Evolutionary conservation across 1,140 invertebrate genomes (phyloP).

Genomic region (Solenopsis invicta): DNA sequence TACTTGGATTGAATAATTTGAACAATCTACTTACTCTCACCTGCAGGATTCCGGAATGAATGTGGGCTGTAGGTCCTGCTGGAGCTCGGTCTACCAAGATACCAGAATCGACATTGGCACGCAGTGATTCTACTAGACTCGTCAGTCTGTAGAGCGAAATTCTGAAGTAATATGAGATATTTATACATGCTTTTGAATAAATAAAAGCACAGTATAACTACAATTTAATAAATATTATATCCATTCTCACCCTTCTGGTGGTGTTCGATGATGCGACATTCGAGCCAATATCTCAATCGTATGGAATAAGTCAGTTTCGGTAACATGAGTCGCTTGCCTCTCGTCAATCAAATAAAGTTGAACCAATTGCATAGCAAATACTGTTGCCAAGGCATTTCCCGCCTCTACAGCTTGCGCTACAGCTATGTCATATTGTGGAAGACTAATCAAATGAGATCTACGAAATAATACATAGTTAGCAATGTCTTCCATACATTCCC

Average conservation of each 20-base stretch:
- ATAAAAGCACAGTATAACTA: neutral
- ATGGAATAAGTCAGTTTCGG: slow-evolving; percentile 94
- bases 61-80: slow-evolving; percentile 94
- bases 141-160: slow-evolving; percentile 88
- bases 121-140: slow-evolving; percentile 91
- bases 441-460: slow-evolving; percentile 89
- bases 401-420: slow-evolving; percentile 96
- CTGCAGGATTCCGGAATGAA: slow-evolving; percentile 96
- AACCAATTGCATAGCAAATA: slow-evolving; percentile 96
- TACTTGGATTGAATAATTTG: slow-evolving; percentile 32
- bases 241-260: slow-evolving; percentile 91
- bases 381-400: slow-evolving; percentile 94
- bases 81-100: slow-evolving; percentile 91
- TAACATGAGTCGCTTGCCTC: slow-evolving; percentile 91
- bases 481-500: neutral
- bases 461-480: slow-evolving; percentile 45
- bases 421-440: slow-evolving; percentile 94
- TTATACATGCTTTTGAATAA: slow-evolving; percentile 18
- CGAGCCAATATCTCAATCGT: slow-evolving; percentile 94
- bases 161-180: slow-evolving; percentile 70
- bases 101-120: slow-evolving; percentile 91
- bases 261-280: slow-evolving; percentile 91
- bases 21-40: slow-evolving; percentile 88
- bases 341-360: slow-evolving; percentile 96
- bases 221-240: neutral